Evolutionary conservation across 2,888 invertebrate genomes (phyloP).

Genomic region (Drosophila mettleri): DNA sequence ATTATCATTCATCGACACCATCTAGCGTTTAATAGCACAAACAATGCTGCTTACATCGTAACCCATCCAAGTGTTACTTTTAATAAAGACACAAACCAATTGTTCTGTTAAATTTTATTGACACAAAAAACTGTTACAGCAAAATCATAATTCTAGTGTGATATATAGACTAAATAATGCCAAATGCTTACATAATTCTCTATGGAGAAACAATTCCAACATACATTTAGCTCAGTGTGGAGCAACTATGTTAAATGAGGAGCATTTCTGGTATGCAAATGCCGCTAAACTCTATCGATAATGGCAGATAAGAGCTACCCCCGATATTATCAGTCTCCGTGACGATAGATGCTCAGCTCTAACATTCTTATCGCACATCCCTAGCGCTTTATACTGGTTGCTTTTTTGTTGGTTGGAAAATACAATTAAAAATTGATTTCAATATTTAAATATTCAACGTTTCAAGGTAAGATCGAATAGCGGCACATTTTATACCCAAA

Average conservation of each 20-base stretch:
- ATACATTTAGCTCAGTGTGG: not conserved
- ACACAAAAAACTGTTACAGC: not conserved
- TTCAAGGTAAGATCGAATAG: constrained; percentile 59
- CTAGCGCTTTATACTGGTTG: constrained; percentile 58
- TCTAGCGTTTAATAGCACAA: constrained; percentile 3
- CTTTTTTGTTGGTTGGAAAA: constrained; percentile 69
- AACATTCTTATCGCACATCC: constrained; percentile 40
- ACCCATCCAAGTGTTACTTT: too few species aligned
- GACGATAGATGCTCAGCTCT: constrained; percentile 25
- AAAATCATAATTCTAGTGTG: too few species aligned
- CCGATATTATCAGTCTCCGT: constrained; percentile 27
- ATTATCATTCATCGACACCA: constrained; percentile 2
- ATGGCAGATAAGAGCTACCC: constrained; percentile 37
- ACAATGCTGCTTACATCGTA: too few species aligned
- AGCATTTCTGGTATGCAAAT: constrained; percentile 24
- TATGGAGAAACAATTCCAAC: not conserved
- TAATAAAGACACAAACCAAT: constrained; percentile 6
- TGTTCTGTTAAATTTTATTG: constrained; percentile 1
- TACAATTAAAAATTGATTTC: constrained; percentile 75
- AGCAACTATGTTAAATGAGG: constrained; percentile 17
- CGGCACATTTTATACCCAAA: constrained; percentile 39
- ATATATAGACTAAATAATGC: not conserved
- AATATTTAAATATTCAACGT: constrained; percentile 65
- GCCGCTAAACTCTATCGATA: constrained; percentile 30
- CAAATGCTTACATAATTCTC: not conserved